phyloP scores from a whole-genome alignment of 2,113 vertebrate genomes.

The Dromas ardeola region DNA sequence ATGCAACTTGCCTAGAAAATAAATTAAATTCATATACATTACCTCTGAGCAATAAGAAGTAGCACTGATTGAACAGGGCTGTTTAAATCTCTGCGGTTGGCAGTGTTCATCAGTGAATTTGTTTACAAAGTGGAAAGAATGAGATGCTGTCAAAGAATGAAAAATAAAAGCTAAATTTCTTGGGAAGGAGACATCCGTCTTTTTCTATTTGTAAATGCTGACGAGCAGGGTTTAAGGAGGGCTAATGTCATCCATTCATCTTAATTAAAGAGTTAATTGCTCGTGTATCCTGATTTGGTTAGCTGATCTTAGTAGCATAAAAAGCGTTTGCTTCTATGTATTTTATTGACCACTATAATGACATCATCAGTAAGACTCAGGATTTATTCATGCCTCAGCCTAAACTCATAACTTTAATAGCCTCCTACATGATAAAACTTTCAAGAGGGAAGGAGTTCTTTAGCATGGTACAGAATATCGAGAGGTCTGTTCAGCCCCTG shows the following conservation, averaged over 20 bases:
- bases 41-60: slow-evolving; percentile 30
- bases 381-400: slow-evolving; percentile 76
- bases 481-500: slow-evolving; percentile 49
- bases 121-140: slow-evolving; percentile 70
- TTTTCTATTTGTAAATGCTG: slow-evolving; percentile 81
- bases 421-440: slow-evolving; percentile 79
- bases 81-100: slow-evolving; percentile 35
- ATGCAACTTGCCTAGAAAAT: slow-evolving; percentile 29
- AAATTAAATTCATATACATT: slow-evolving; percentile 18
- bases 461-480: slow-evolving; percentile 51
- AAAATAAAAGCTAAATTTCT: slow-evolving; percentile 77
- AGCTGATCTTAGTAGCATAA: slow-evolving; percentile 63
- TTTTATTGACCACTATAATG: slow-evolving; percentile 76
- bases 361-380: slow-evolving; percentile 74
- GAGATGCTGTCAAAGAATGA: slow-evolving; percentile 70
- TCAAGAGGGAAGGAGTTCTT: slow-evolving; percentile 64
- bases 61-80: slow-evolving; percentile 44
- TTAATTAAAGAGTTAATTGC: slow-evolving; percentile 89
- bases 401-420: slow-evolving; percentile 74
- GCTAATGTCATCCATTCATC: slow-evolving; percentile 82
- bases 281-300: slow-evolving; percentile 78
- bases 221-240: slow-evolving; percentile 82
- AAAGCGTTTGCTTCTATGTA: slow-evolving; percentile 69
- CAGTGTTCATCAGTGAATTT: slow-evolving; percentile 54
- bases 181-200: slow-evolving; percentile 75